Base-by-base conservation (phyloP, 1,140 invertebrate genomes). In the Anastrepha ludens region DNA sequence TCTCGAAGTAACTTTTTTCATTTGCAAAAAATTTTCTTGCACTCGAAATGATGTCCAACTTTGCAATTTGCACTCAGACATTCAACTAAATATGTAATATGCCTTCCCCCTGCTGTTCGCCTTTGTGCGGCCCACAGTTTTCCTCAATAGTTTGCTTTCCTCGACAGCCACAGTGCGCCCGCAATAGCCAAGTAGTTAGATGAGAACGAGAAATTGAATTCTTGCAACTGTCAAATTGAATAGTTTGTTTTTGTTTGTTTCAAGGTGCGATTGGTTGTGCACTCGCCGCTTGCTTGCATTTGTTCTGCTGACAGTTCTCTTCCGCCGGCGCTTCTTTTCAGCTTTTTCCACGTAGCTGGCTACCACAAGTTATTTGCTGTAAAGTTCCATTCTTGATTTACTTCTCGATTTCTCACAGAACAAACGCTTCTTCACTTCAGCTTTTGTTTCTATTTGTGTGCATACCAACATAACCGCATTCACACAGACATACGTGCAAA, bases 201-300 rank as follows among this genome's bases (percentile, higher is more conserved):
- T 55, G 50, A 55, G 67, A 47, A 74, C 13, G 67, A 15, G 44
- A 74, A 74, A 74, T 74, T 74, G 67, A 74, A 74, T 74, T 74
- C 39, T 74, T 74, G 67, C 67, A 74, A 74, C 67, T 74, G 67
- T 74, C 67, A 74, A 74, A 74, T 74, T 74, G 67, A 74, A 74
- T 74, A 74, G 67, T 74, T 74, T 74, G 67, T 74, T 74, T 74
- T 74, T 74, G 67, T 74, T 74, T 74, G 67, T 39, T 39, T 47
- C 17, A 15, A 39, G 15, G 13, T 41, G 67, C 67, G 50, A 41
- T 41, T 17, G 15, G 39, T 67, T 67, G 64, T 67, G 11, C 11
- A 67, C 64, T 20, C 11, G 15, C 44, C 8, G 17, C 67, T 29
- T 13, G 67, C 15, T 74, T 17, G 41, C 41, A 15, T 74, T 47